Evolutionary conservation across 2,888 invertebrate species (phyloP).

Genomic region (Epistrophe eligans): DNA sequence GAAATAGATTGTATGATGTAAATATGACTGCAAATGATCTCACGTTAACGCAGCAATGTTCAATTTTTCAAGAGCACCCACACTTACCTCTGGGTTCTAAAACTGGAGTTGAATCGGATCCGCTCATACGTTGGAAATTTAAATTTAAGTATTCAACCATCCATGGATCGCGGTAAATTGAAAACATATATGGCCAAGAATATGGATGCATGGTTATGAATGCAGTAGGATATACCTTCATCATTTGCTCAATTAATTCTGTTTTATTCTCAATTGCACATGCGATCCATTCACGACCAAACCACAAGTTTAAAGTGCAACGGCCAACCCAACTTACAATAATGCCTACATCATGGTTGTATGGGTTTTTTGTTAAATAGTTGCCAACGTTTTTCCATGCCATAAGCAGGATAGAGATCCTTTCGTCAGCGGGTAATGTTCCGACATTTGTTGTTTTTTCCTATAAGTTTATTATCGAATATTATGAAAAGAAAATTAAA

Average conservation of each 20-base stretch:
- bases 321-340: slow-evolving; percentile 53
- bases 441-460: slow-evolving; percentile 50
- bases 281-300: slow-evolving; percentile 65
- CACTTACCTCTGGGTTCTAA: slow-evolving; percentile 41
- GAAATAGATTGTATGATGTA: too few species aligned
- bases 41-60: too few species aligned
- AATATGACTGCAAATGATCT: too few species aligned
- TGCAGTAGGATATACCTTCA: slow-evolving; percentile 68
- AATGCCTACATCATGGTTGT: slow-evolving; percentile 18
- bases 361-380: slow-evolving; percentile 48
- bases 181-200: slow-evolving; percentile 69
- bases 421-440: slow-evolving; percentile 47
- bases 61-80: not conserved
- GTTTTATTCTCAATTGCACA: slow-evolving; percentile 51
- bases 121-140: slow-evolving; percentile 63
- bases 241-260: slow-evolving; percentile 60
- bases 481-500: not conserved
- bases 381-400: slow-evolving; percentile 62
- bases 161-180: slow-evolving; percentile 67
- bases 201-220: slow-evolving; percentile 59
- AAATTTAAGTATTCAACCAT: slow-evolving; percentile 66
- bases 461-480: slow-evolving; percentile 1
- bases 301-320: slow-evolving; percentile 63
- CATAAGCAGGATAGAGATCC: slow-evolving; percentile 42
- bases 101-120: slow-evolving; percentile 6